phyloP scores from a whole-genome alignment of 2,888 invertebrate genomes.

The Calliphora vomitoria region DNA sequence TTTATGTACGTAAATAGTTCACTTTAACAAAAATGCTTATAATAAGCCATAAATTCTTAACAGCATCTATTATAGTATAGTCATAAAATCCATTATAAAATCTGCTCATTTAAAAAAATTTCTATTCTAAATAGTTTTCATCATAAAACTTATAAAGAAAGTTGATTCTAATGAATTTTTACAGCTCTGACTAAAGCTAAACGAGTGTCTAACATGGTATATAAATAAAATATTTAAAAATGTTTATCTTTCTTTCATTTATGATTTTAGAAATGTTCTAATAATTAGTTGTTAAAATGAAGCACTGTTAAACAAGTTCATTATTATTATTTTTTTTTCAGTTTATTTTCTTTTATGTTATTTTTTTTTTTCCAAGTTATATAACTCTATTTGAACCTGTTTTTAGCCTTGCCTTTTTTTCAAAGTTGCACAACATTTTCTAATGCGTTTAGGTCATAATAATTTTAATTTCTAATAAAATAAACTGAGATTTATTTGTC shows the following conservation, averaged over 20 bases:
- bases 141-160: background rate
- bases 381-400: constrained; percentile 22
- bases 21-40: too few species aligned
- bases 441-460: constrained; percentile 42
- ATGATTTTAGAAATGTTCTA: background rate
- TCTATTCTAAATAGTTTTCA: too few species aligned
- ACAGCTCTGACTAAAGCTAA: background rate
- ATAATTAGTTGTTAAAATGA: background rate
- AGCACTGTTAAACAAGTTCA: constrained; percentile 15
- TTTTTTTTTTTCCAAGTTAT: background rate
- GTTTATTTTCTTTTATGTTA: background rate
- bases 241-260: background rate
- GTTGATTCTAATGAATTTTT: background rate
- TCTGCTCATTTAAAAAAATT: too few species aligned
- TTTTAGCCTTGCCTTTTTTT: background rate
- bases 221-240: background rate
- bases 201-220: too few species aligned
- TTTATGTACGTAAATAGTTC: too few species aligned
- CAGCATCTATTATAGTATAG: too few species aligned
- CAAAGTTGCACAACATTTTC: constrained; percentile 21
- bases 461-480: constrained; percentile 26
- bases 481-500: constrained; percentile 11
- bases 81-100: too few species aligned
- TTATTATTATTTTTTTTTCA: background rate
- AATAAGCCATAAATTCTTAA: too few species aligned